phyloP scores from a whole-genome alignment of 2,113 vertebrate genomes.

The Cyphomyrus plagiostoma region DNA sequence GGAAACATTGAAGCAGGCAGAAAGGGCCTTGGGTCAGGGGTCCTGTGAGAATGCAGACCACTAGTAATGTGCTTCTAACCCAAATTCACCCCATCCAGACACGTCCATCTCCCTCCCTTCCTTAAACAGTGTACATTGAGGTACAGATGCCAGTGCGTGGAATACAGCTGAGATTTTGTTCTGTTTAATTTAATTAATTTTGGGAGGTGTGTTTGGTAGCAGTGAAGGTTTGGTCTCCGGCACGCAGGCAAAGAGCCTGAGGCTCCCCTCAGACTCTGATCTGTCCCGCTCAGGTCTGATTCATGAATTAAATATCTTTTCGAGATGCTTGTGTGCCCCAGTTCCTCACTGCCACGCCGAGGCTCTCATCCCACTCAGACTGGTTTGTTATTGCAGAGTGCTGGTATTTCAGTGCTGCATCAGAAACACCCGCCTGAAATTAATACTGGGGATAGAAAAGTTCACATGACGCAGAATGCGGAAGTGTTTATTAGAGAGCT shows the following conservation, averaged over 20 bases:
- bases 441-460: not conserved
- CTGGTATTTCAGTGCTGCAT: not conserved
- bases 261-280: not conserved
- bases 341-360: not conserved
- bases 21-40: not conserved
- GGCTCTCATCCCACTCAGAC: not conserved
- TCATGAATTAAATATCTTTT: not conserved
- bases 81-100: not conserved
- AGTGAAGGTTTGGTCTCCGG: not conserved
- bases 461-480: not conserved
- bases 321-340: not conserved
- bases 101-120: not conserved
- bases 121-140: not conserved
- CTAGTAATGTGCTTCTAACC: not conserved
- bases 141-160: not conserved
- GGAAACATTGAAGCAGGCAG: not conserved
- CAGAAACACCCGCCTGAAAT: not conserved
- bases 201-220: not conserved
- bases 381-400: not conserved
- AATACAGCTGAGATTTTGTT: not conserved
- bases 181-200: not conserved
- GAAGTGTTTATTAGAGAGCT: not conserved
- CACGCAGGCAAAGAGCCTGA: not conserved
- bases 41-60: not conserved
- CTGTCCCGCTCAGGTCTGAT: not conserved